Evolutionary conservation across 2,888 invertebrate species (phyloP), one percentile per base, ranked within the genome.

Genomic region (Eristalinus aeneus): DNA sequence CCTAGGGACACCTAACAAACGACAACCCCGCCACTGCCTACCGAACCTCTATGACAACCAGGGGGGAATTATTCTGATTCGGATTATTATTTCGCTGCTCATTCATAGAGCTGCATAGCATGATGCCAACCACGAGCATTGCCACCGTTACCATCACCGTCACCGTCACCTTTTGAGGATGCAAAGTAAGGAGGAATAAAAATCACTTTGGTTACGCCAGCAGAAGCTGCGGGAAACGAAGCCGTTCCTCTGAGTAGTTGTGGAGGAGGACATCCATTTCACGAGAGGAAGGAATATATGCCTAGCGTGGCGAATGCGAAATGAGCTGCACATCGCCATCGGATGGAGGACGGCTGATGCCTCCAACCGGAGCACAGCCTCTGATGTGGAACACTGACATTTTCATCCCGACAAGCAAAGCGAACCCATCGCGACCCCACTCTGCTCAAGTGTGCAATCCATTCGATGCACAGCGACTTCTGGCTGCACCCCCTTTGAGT

Each of bases 51-150:
- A 65, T 53, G 69, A 69, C 64, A 79, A 79, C 74, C 69, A n/a
- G 78, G 71, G 69, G 69, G 65, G 83, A 74, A 84, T 79, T 68
- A 79, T 75, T 84, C 54, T 79, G 71, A 79, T 79, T 84, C 79
- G 79, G 84, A 75, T 79, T 84, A 79, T 84, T 84, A 84, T 84
- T 56, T 84, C 71, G 79, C 69, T 65, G 64, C 68, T 78, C 77
- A 67, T 78, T 83, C 72, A 61, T 20, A 56, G 67, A 56, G 69
- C 63, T 46, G 73, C 69, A 60, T 64, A 82, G 58, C 56, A 77
- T n/a, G n/a, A 16, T n/a, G 63, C 58, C 61, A 63, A 31, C 54
- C 56, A 36, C 71, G 32, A 31, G 27, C 68, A 76, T 36, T 60
- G 11, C 27, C 46, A 34, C 58, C 31, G 10, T 54, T 22, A 22